Percentiles rank a stretch among this genome's conserved stretches.
Conservation (phyloP, 2,113 vertebrate species). For the Podiceps cristatus region DNA sequence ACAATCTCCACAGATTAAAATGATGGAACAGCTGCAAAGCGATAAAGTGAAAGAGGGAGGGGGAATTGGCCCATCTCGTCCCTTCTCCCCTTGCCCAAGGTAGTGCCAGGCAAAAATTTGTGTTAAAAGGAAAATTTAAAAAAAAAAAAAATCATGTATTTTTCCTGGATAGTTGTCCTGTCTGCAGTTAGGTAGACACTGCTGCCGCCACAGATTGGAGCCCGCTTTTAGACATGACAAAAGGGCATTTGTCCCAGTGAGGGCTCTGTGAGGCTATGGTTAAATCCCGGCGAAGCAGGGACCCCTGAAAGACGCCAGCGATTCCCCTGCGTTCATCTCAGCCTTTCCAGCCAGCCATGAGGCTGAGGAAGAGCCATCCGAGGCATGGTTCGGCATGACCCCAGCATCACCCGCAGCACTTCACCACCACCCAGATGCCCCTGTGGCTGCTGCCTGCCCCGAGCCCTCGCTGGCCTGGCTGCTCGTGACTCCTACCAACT, state of each 20-base stretch:
- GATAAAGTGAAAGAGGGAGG: neutral
- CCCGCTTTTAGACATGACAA: neutral
- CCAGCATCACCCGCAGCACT: accelerated
- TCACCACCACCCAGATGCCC: neutral
- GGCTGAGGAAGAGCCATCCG: neutral
- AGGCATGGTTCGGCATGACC: accelerated
- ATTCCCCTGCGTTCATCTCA: neutral
- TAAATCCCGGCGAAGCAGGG: neutral
- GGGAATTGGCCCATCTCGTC: neutral
- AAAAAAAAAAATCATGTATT: accelerated
- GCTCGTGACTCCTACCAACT: neutral
- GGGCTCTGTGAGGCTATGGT: accelerated
- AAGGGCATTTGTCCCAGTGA: neutral
- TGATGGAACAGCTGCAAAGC: constrained; percentile 20
- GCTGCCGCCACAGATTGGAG: neutral
- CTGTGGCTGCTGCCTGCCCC: neutral
- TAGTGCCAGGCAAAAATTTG: neutral
- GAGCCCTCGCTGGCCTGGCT: neutral
- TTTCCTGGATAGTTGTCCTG: neutral
- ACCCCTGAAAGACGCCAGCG: neutral
- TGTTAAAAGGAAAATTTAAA: neutral
- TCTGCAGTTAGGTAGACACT: neutral
- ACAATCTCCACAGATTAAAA: constrained; percentile 58
- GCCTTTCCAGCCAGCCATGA: accelerated
- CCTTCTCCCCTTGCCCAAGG: neutral